Base-by-base conservation (phyloP, 2,888 invertebrate genomes). In the Cancer borealis region DNA sequence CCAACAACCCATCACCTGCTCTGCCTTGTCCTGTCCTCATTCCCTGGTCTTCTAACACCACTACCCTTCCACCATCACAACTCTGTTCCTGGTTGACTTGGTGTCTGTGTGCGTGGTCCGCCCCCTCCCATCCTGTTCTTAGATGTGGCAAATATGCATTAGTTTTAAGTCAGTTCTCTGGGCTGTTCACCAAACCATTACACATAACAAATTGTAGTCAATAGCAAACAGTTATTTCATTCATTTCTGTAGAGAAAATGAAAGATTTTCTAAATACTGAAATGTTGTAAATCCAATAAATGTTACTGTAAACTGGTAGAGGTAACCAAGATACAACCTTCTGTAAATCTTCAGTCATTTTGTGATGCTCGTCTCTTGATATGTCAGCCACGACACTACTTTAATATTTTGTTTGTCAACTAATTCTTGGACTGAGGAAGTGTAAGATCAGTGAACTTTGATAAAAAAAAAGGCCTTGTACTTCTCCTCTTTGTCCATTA, bases 81-180 rank as follows among this genome's bases (percentile, higher is more conserved):
- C 87, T 93, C 73, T 73, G 84, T 94, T 92, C 95, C 92, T 49
- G 92, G 93, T 92, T 94, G 89, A 93, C 91, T 93, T 88, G 84
- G 92, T 94, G 95, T 95, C 92, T 88, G 93, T 95, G 93, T 95
- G 95, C 92, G 95, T 95, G 94, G 93, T 90, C 91, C 92, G 92
- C 94, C 95, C 94, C 92, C 92, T 93, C 92, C 94, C 94, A 94
- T 92, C 95, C 95, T 94, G 93, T 95, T 95, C 95, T 95, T 95
- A 95, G 95, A 95, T 95, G 95, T 95, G 95, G 95, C 95, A 95
- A 95, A 95, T 95, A 95, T 95, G 95, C 95, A 95, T 95, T 95
- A 95, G 95, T 93, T 94, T 95, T 95, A 95, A 95, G 95, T 95
- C 93, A 93, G 92, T 95, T 94, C 95, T 95, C 95, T 95, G 95